Base-by-base conservation (phyloP, 2,797 vertebrate species). In the Brachyrhaphis roseni region DNA sequence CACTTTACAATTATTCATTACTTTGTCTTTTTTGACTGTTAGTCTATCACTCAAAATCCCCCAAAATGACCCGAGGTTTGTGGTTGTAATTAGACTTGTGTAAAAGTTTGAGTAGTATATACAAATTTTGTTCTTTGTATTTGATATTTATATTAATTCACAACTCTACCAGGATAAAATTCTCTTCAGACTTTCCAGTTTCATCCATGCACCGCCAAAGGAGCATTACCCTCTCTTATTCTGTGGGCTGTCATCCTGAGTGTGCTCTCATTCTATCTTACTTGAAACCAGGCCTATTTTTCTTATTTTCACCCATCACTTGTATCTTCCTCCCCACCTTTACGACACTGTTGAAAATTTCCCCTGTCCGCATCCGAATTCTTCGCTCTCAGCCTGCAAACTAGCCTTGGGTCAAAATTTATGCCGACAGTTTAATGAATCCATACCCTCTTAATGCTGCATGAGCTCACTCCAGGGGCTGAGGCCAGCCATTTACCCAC, bases 381-480 rank as follows among this genome's bases (percentile, higher is more conserved):
- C 53, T 87, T 82, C 76, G 82, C 76, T 74, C 81, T 80, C 72
- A 31, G 78, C 84, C 83, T 64, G 76, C 87, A 91, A 91, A 91
- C 90, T 90, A 87, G 78, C 83, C 86, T 74, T 45, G 1, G 76
- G 93, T 92, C 89, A 89, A 91, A 94, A 95, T 94, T 93, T 95
- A 95, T 87, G 49, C 85, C 46, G 94, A 94, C 94, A 94, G 88
- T 94, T 95, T 95, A 95, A 96, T 95, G 94, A 95, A 94, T 94
- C 92, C 51, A 20, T 87, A 81, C 83, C 91, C 76, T 86, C 89
- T 93, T 94, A 93, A 94, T 93, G 92, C 91, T 88, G 85, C 87
- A 72, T 36, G 79, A 82, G 88, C 89, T 91, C 84, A 82, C 89
- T 88, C 75, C 74, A 49, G 83, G 81, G 87, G 85, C 90, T 88